phyloP scores from a whole-genome alignment of 2,113 vertebrate species.

The Numenius arquata region DNA sequence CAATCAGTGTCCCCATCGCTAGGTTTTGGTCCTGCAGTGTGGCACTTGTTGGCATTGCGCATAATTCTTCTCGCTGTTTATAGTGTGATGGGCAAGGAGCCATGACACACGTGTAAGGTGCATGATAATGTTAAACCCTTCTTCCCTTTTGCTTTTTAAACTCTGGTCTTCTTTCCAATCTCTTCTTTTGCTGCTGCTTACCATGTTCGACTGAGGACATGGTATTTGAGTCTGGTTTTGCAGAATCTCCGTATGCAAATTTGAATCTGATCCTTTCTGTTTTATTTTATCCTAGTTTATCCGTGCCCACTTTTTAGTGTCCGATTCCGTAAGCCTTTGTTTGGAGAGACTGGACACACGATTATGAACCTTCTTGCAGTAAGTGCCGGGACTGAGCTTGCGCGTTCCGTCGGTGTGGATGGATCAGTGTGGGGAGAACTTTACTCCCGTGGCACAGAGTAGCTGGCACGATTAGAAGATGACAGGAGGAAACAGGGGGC shows the following conservation, averaged over 20 bases:
- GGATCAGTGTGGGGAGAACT: not conserved
- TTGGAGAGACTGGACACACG: constrained; percentile 97
- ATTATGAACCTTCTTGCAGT: constrained; percentile 99
- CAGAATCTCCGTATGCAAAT: not conserved
- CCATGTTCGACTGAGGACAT: not conserved
- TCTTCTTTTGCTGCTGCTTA: not conserved
- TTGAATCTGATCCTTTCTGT: constrained; percentile 27
- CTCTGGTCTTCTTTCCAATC: not conserved
- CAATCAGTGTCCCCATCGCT: not conserved
- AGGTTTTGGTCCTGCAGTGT: not conserved
- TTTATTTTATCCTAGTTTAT: constrained; percentile 84
- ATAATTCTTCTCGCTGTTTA: not conserved
- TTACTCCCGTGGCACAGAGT: accelerated
- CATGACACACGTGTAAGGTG: accelerated
- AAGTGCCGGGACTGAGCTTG: constrained; percentile 64
- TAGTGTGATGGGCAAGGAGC: not conserved
- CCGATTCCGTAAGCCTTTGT: constrained; percentile 94
- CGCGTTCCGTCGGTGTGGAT: not conserved
- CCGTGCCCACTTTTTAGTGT: constrained; percentile 98
- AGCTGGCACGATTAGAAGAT: not conserved
- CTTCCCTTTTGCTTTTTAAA: not conserved
- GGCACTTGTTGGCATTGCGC: not conserved
- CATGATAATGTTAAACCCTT: not conserved
- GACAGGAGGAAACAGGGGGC: not conserved
- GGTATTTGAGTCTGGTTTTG: not conserved